phyloP scores from a whole-genome alignment of 1,140 invertebrate species.

The Cydia amplana region DNA sequence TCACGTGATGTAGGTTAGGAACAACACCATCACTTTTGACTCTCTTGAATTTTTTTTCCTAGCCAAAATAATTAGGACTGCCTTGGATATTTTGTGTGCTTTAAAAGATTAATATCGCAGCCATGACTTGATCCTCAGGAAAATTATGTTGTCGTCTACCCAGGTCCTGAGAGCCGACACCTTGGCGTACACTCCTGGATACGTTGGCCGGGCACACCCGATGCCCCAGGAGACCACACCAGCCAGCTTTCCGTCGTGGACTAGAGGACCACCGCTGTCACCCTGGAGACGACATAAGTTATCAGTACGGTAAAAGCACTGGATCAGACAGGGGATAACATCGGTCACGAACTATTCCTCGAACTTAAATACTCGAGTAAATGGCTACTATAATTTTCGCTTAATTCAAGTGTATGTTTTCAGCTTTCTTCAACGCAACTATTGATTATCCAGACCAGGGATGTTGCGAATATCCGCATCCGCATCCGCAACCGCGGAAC shows the following conservation, averaged over 20 bases:
- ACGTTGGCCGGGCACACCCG: slow-evolving; percentile 80
- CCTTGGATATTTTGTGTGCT: not conserved
- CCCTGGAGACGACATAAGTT: slow-evolving; percentile 61
- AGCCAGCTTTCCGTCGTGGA: slow-evolving; percentile 71
- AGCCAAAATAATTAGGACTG: no score
- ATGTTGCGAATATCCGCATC: no score
- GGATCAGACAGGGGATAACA: not conserved
- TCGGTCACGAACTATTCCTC: no score
- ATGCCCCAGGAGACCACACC: slow-evolving; percentile 83
- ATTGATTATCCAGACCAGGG: not conserved
- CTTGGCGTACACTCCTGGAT: slow-evolving; percentile 83
- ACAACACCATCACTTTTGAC: no score
- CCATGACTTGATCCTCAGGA: slow-evolving; percentile 44
- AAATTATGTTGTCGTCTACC: slow-evolving; percentile 58
- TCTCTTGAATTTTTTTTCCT: no score
- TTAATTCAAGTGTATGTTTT: no score
- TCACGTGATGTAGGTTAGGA: no score
- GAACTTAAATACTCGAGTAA: no score
- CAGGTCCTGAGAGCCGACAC: slow-evolving; percentile 74
- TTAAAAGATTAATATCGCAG: not conserved
- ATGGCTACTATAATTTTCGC: no score
- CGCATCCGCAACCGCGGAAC: no score
- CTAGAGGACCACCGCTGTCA: slow-evolving; percentile 81
- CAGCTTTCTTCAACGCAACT: no score
- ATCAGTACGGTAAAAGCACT: not conserved